Base-by-base conservation (phyloP, 1,140 invertebrate species). In the Zaprionus capensis region DNA sequence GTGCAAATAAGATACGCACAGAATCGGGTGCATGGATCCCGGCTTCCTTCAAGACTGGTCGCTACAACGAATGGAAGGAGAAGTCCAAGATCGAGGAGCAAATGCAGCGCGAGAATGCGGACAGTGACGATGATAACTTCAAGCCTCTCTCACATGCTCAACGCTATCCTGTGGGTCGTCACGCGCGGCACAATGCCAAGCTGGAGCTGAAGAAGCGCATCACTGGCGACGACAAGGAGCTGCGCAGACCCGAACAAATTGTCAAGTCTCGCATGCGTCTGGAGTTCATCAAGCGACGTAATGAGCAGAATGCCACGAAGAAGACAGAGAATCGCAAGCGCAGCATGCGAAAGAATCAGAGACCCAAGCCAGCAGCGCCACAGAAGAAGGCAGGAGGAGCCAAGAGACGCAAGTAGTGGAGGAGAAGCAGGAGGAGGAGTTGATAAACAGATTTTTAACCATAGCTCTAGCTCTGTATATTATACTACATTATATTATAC, bases 1-100 rank as follows among this genome's bases (percentile, higher is more conserved):
- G 95, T 73, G 93, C 94, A 20, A 96, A 96, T 56, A 98, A 97
- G 93, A 99, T 99, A 76, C 96, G 96, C 76, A 99, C 98, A 4
- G 99, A 99, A 93, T 98, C 97, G 64, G 99, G 99, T 11, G 95
- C 95, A 1, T 97, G 97, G 95, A 98, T 99, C 81, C 96, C 98
- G 3, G 98, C 98, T 1, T 96, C 97, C 0, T 99, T 98, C 92
- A 99, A 99, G 93, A 96, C 97, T 57, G 96, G 98, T 75, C 94
- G 96, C 73, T 99, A 99, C 92, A 95, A 95, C 56, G 94, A 96
- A 41, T 99, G 98, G 98, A 96, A 97, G 81, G 95, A 97, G 71
- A 97, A 96, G 78, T 96, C 95, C 44, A 97, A 98, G 93, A 92
- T 95, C 31, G 94, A 95, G 73, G 94, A 94, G 55, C 93, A 93